Base-by-base conservation (phyloP, 2,797 vertebrate genomes). In the Lerista edwardsae region DNA sequence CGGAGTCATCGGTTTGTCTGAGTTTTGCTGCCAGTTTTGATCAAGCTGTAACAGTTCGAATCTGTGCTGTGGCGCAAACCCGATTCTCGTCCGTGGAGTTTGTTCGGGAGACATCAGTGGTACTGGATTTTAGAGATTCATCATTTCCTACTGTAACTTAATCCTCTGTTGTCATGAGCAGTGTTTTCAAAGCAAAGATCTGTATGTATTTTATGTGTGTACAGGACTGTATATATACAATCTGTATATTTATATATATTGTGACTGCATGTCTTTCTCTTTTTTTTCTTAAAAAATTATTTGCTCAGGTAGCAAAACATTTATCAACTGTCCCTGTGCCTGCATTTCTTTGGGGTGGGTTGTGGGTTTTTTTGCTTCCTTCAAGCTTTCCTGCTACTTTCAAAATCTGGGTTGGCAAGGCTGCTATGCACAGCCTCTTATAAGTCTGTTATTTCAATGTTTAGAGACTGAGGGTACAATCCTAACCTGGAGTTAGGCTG, bases 171-270 rank as follows among this genome's bases (percentile, higher is more conserved):
- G 23, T 75, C 59, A n/a, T 17, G 34, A 55, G n/a, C 57, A 27
- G 72, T 71, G 41, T 80, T 80, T 83, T 68, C 76, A 41, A 83
- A 83, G 62, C 80, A 57, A 86, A 77, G 65, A 65, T n/a, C 39
- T 29, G 64, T 41, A 34, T 72, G 62, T 72, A 74, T 82, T 73
- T 80, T 74, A 65, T 73, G 73, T 78, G 62, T 47, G 15, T 51
- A 14, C 12, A 14, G 5, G 11, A 10, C 12, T 77, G 17, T 72
- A 39, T 88, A 84, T 88, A 84, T 82, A 72, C 73, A 41, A 27
- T 79, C 8, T 75, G 19, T 75, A 25, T 68, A 61, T 84, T 47
- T 79, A 69, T 71, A 69, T 71, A 72, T 62, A 78, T 61, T n/a
- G 41, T 62, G 44, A 14, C 29, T 10, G 34, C 39, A 64, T 47